Conservation (phyloP, 1,140 invertebrate species). For the Eciton burchellii region DNA sequence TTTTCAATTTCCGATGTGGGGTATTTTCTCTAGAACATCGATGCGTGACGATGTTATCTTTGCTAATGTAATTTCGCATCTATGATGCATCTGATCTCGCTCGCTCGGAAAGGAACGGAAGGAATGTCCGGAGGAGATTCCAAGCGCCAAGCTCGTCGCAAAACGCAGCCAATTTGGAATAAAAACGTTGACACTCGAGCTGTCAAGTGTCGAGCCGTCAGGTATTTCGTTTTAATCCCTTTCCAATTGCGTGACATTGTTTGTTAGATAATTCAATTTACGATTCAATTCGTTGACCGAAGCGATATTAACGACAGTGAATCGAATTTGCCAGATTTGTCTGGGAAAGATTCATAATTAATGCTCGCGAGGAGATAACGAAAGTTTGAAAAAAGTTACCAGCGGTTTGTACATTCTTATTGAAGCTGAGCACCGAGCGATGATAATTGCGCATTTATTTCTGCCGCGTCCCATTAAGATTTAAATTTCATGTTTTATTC, state of each 20-base stretch:
- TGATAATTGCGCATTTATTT: not conserved
- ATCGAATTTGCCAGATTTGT: conserved; percentile 7
- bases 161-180: too few relatives aligned
- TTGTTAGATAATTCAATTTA: not conserved
- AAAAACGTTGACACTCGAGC: too few relatives aligned
- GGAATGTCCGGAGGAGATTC: conserved; percentile 15
- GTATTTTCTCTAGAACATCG: not conserved
- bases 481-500: not conserved
- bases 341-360: not conserved
- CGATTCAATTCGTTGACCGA: not conserved
- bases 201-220: not conserved
- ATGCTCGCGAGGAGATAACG: not conserved
- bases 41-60: conserved; percentile 41
- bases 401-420: not conserved
- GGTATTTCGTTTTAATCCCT: not conserved
- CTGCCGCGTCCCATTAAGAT: not conserved
- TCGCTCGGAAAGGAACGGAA: conserved; percentile 7
- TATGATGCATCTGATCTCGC: conserved; percentile 31
- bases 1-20: conserved; percentile 16
- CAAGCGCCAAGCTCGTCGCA: conserved; percentile 14
- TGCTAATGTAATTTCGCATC: conserved; percentile 35
- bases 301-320: not conserved
- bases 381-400: not conserved
- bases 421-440: conserved; percentile 9
- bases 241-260: not conserved